These are phyloP conservation scores for Sander vitreus DNA, from an alignment of 2,113 vertebrate species.

Conservation along the genomic window DNA sequence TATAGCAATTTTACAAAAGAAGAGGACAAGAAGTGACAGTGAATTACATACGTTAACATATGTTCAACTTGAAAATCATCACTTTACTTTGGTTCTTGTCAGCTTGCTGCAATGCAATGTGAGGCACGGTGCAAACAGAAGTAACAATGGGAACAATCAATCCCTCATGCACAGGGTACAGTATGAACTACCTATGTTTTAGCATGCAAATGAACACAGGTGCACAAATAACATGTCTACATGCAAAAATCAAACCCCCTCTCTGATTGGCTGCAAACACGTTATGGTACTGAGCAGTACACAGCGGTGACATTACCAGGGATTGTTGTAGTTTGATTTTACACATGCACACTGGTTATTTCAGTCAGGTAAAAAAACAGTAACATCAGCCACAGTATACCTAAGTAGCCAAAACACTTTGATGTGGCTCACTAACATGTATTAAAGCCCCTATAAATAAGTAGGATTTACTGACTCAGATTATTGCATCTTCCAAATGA, in stretches of 20 bases:
- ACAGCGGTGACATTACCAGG: not conserved
- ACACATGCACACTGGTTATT: conserved; percentile 5
- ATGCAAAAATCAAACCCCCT: conserved; percentile 7
- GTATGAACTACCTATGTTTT: conserved; percentile 39
- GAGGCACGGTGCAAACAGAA: conserved; percentile 36
- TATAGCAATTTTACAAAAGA: conserved; percentile 62
- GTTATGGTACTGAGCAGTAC: not conserved
- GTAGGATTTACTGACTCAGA: not conserved
- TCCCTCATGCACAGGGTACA: conserved; percentile 41
- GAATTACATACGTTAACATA: conserved; percentile 27
- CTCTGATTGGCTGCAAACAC: conserved; percentile 1
- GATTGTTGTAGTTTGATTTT: not conserved
- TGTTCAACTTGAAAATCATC: conserved; percentile 47
- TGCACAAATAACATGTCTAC: conserved; percentile 11
- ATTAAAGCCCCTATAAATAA: not conserved
- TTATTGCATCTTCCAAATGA: not conserved
- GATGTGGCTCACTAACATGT: not conserved
- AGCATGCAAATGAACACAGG: conserved; percentile 57
- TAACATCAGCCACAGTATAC: not conserved
- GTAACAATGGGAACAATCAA: conserved; percentile 7
- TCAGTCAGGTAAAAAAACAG: not conserved
- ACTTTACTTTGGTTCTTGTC: conserved; percentile 42
- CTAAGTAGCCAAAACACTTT: not conserved
- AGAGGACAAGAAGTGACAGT: conserved; percentile 47
- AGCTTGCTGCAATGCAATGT: conserved; percentile 27